A percentile compares a stretch with the other conserved stretches of the same genome.
Conservation (phyloP, 2,113 vertebrate species). For the Ceyx cyanopectus region DNA sequence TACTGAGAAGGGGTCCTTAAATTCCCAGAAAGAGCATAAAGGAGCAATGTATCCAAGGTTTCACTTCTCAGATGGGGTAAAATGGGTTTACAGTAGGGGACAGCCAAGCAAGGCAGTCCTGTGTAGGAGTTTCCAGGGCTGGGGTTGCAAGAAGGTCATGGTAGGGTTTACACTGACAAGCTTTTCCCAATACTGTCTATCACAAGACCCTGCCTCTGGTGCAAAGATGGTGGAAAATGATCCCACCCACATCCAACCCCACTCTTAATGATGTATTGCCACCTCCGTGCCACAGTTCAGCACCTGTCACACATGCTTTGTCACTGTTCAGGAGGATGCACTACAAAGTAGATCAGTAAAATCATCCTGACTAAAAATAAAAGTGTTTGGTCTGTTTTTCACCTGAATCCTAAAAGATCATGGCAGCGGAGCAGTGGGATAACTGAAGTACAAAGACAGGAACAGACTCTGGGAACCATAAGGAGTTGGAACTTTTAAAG, state of each 20-base stretch:
- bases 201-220: neutral
- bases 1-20: neutral
- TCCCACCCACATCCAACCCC: neutral
- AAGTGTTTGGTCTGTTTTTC: neutral
- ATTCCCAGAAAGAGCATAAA: neutral
- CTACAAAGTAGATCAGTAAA: neutral
- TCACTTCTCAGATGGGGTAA: neutral
- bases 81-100: neutral
- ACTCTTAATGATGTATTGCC: neutral
- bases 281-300: neutral
- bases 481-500: neutral
- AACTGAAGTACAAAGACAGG: neutral
- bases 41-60: neutral
- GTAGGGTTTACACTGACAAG: neutral
- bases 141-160: neutral
- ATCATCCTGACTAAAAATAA: neutral
- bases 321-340: neutral
- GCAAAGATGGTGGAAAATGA: neutral
- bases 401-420: neutral
- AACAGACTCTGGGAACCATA: neutral
- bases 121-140: neutral
- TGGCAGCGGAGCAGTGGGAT: neutral
- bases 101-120: neutral
- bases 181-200: neutral
- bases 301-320: neutral